phyloP scores from a whole-genome alignment of 1,140 invertebrate species.

The Semibalanus balanoides region DNA sequence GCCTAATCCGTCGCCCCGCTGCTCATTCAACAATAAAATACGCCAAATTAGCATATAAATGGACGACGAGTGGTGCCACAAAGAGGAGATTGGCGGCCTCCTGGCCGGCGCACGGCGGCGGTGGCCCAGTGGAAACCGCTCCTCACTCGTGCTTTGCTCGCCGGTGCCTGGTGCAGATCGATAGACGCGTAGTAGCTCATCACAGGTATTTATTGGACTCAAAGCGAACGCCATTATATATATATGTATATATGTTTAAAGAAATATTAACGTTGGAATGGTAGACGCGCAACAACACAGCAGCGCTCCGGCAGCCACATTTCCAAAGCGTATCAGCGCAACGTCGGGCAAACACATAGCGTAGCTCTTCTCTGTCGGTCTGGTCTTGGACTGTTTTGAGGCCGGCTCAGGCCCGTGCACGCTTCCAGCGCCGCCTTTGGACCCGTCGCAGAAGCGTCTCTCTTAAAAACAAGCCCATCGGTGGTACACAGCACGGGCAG shows the following conservation, averaged over 20 bases:
- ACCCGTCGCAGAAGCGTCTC: too few species aligned
- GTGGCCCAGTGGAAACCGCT: neutral
- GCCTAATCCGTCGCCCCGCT: neutral
- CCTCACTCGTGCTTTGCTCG: neutral
- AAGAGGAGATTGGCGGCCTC: neutral
- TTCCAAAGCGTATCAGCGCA: too few species aligned
- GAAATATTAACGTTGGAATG: conserved; percentile 1
- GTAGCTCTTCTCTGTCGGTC: too few species aligned
- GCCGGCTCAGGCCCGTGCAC: too few species aligned
- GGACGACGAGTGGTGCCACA: neutral
- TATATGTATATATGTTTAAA: neutral
- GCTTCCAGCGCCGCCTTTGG: too few species aligned
- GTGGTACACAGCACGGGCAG: too few species aligned
- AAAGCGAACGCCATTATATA: neutral
- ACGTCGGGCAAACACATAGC: too few species aligned
- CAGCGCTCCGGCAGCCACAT: neutral
- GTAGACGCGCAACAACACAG: neutral
- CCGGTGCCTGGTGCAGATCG: neutral
- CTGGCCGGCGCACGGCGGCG: too few species aligned
- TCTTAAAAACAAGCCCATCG: too few species aligned
- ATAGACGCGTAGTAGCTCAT: neutral
- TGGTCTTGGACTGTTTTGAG: too few species aligned
- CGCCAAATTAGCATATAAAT: neutral
- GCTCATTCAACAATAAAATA: conserved; percentile 1
- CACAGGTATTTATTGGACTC: neutral